Base-by-base conservation (phyloP, 2,797 vertebrate genomes). In the Pithecia hirsuta region DNA sequence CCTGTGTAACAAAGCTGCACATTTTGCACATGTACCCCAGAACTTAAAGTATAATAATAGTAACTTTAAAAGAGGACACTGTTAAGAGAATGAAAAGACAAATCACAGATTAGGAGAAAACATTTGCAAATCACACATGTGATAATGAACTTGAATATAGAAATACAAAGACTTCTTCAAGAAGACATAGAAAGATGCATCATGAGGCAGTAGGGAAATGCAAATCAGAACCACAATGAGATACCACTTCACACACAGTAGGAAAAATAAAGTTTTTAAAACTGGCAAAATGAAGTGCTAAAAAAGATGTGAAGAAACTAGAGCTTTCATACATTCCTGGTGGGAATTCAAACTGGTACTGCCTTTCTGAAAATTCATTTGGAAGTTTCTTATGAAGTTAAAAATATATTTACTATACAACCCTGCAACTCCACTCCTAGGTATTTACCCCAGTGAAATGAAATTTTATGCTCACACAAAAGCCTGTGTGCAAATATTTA, bases 41-140 rank as follows among this genome's bases (percentile, higher is more conserved):
- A 33, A 33, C 14, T 64, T 33, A 64, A 64, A 17, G 7, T 64
- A 64, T 33, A 64, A n/a, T n/a, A 33, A 17, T 64, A 33, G 33
- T 59, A 30, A 55, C 30, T 30, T 61, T 3, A 3, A 61, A 64
- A 64, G 20, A 96, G 70, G 67, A 72, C 9, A 74, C 7, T 64
- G 11, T 79, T 86, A 72, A 64, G 6, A 86, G n/a, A 85, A 84
- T 85, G 26, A 96, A 94, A 92, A 87, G 36, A 57, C 24, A 88
- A 55, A 41, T 48, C 36, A 97, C 9, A 88, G 74, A 93, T 28
- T 61, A 11, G 10, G 3, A 70, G 24, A 74, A 94, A 79, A 59
- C 80, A 86, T 61, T 87, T 83, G 59, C 75, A 82, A 94, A 91
- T 24, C 44, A n/a, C 36, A 57, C 57, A n/a, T 88, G 26, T 57